A percentile compares a stretch with the other conserved stretches of the same genome.
Conservation (phyloP, 2,113 vertebrate species). For the Atherinomorus stipes region DNA sequence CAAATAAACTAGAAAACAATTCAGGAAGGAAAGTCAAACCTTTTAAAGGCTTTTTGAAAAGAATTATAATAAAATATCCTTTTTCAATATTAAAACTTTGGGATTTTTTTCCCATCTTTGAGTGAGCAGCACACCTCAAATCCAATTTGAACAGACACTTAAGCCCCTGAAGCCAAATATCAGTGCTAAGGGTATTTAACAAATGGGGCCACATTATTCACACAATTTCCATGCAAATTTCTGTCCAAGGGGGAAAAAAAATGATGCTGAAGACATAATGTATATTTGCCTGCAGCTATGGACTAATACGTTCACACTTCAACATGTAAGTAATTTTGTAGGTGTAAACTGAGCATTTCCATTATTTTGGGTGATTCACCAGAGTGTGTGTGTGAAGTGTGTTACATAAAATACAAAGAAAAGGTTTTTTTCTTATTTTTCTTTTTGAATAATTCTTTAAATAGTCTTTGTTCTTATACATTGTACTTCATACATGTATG, state of each 20-base stretch:
- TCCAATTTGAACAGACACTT: conserved; percentile 42
- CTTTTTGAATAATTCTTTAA: too few relatives aligned
- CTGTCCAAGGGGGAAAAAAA: conserved; percentile 38
- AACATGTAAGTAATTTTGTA: conserved; percentile 14
- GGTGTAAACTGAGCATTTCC: conserved; percentile 32
- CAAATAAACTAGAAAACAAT: conserved; percentile 54
- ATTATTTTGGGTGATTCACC: conserved; percentile 25
- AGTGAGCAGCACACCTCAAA: conserved; percentile 40
- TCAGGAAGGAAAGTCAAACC: conserved; percentile 35
- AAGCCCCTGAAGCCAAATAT: conserved; percentile 33
- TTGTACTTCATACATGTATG: background rate
- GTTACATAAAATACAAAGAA: conserved; percentile 6
- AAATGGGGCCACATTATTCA: conserved; percentile 63
- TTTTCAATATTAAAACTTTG: conserved; percentile 37
- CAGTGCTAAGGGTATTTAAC: conserved; percentile 46
- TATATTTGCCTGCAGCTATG: conserved; percentile 9
- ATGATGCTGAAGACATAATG: conserved; percentile 13
- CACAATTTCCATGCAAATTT: conserved; percentile 64
- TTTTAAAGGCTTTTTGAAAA: conserved; percentile 57
- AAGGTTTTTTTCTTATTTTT: background rate
- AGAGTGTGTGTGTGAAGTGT: background rate
- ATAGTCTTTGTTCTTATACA: background rate
- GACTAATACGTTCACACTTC: conserved; percentile 47
- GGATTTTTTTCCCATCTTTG: conserved; percentile 15
- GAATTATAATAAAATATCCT: conserved; percentile 56